Evolutionary conservation across 2,888 invertebrate species (phyloP), one percentile per base, ranked within the genome.

Genomic region (Andrena dorsata): DNA sequence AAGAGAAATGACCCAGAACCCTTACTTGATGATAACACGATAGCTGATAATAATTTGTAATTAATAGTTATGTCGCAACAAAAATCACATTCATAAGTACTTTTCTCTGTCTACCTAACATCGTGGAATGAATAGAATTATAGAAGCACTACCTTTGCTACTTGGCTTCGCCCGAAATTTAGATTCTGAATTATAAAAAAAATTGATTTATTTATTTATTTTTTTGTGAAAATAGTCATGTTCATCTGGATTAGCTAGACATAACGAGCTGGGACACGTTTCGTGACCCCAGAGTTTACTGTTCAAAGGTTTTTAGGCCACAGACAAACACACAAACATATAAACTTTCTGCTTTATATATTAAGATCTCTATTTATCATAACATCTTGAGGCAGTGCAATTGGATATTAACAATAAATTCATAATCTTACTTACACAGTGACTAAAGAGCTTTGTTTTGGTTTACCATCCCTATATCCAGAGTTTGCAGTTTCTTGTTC

Each of bases 361-460:
- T 2, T 10, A 10, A 35, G 10, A 35, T 56, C 58, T 65, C 49
- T 20, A 4, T 20, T 30, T n/a, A 32, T 8, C 49, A 47, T 28
- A 41, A 1, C n/a, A 26, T 30, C 32, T 51, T 13, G 13, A 41
- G 35, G 20, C 28, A 28, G 35, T 1, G 10, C 61, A 4, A 51
- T 10, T 10, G 2, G 16, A 28, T 53, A 23, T 64, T 49, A 41
- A 41, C 41, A 13, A 16, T 4, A 69, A 70, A 65, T 20, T 75
- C 53, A 53, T 61, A 10, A 74, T 53, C 26, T 30, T 85, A 94
- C 95, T 95, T 92, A 95, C 95, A 95, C 95, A 4, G 95, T 95
- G 71, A 95, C 94, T 73, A 95, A 84, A 80, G 95, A 95, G 84
- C 94, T 94, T 89, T 95, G 95, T 77, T 93, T 93, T 41, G 90